phyloP scores from a whole-genome alignment of 2,113 vertebrate species.

The Sminthopsis crassicaudata region DNA sequence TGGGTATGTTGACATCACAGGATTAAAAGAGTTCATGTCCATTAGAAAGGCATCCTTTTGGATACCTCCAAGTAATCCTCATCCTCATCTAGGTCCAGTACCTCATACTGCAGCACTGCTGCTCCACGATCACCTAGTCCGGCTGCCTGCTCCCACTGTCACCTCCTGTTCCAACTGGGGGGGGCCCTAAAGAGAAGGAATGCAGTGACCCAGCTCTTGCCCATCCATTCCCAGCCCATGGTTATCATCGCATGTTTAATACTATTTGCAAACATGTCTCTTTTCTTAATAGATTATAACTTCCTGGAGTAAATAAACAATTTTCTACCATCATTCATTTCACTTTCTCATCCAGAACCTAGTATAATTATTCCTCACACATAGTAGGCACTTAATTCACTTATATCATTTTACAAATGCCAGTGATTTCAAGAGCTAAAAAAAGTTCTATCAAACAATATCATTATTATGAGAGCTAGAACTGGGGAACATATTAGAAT shows the following conservation, averaged over 20 bases:
- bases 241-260: neutral
- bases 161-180: no score
- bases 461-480: neutral
- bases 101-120: slow-evolving; percentile 55
- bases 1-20: slow-evolving; percentile 90
- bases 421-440: neutral
- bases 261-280: neutral
- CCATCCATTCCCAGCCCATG: no score
- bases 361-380: neutral
- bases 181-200: no score
- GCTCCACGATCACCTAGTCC: no score
- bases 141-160: no score
- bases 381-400: neutral
- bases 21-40: slow-evolving; percentile 87
- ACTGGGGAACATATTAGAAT: neutral
- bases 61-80: slow-evolving; percentile 87
- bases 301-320: neutral
- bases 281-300: neutral
- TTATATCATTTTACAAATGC: neutral
- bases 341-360: neutral
- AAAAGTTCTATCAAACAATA: neutral
- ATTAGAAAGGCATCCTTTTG: slow-evolving; percentile 84
- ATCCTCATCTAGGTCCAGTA: slow-evolving; percentile 83
- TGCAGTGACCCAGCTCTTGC: no score
- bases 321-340: neutral